A percentile compares a stretch with the other conserved stretches of the same genome.
These are phyloP conservation scores for Halocynthia roretzi DNA, from an alignment of 23 tunicate genomes.

Conservation along the genomic window DNA sequence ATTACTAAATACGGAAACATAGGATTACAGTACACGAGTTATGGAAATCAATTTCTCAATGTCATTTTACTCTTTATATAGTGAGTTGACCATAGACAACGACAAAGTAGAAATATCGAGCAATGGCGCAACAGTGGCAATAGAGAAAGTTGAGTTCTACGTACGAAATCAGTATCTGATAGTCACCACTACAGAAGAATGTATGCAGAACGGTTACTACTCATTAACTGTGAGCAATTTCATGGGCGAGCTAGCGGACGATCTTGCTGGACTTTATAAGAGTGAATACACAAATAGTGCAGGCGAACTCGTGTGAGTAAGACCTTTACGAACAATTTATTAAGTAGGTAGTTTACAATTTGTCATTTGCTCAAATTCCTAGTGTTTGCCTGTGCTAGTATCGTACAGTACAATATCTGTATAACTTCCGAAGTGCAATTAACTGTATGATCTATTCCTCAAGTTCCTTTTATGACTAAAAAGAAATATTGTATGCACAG, in stretches of 20 bases:
- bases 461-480: no score
- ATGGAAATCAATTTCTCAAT: no score
- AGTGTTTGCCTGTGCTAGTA: no score
- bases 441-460: no score
- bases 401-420: no score
- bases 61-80: not conserved
- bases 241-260: slow-evolving; percentile 49
- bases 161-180: slow-evolving; percentile 45
- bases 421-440: no score
- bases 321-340: no score
- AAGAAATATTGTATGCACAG: slow-evolving; percentile 6
- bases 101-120: no score
- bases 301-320: slow-evolving; percentile 40
- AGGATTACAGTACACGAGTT: not conserved
- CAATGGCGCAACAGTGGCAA: not conserved
- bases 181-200: slow-evolving; percentile 17
- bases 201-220: slow-evolving; percentile 31
- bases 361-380: no score
- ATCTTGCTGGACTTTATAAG: slow-evolving; percentile 58
- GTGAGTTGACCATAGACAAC: not conserved
- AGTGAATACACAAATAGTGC: slow-evolving; percentile 40
- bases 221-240: slow-evolving; percentile 26
- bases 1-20: not conserved
- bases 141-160: slow-evolving; percentile 7
- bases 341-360: no score